These are phyloP conservation scores for Condylura cristata DNA, from an alignment of 2,113 vertebrate genomes.

Conservation along the genomic window DNA sequence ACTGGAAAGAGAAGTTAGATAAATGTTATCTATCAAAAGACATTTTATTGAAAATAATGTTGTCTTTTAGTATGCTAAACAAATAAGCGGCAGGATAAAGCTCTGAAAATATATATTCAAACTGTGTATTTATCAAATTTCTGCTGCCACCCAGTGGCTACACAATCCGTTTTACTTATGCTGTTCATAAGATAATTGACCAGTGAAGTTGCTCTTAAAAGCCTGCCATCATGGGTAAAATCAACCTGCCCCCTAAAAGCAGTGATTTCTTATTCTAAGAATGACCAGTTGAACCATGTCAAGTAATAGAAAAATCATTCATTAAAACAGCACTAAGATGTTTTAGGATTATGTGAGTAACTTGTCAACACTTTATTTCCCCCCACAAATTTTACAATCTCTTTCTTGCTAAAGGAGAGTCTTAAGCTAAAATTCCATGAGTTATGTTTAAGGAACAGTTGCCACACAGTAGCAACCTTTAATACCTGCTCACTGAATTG, in stretches of 20 bases:
- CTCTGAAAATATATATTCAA: slow-evolving; percentile 57
- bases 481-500: not conserved
- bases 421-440: not conserved
- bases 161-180: not conserved
- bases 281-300: not conserved
- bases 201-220: not conserved
- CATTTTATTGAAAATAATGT: not conserved
- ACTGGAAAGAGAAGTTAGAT: not conserved
- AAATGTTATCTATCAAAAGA: not conserved
- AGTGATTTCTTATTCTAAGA: not conserved
- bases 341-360: not conserved
- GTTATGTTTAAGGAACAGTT: not conserved
- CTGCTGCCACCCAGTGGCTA: slow-evolving; percentile 80
- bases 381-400: not conserved
- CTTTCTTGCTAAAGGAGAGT: not conserved
- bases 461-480: not conserved
- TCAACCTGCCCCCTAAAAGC: not conserved
- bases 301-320: not conserved
- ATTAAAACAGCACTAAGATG: not conserved
- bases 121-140: slow-evolving; percentile 79
- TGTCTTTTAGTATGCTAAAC: slow-evolving; percentile 56
- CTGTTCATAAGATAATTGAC: not conserved
- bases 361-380: not conserved
- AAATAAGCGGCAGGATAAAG: slow-evolving; percentile 66
- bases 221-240: not conserved